Evolutionary conservation across 1,140 invertebrate genomes (phyloP), one percentile per base, ranked within the genome.

Genomic region (Leptinotarsa defecta): DNA sequence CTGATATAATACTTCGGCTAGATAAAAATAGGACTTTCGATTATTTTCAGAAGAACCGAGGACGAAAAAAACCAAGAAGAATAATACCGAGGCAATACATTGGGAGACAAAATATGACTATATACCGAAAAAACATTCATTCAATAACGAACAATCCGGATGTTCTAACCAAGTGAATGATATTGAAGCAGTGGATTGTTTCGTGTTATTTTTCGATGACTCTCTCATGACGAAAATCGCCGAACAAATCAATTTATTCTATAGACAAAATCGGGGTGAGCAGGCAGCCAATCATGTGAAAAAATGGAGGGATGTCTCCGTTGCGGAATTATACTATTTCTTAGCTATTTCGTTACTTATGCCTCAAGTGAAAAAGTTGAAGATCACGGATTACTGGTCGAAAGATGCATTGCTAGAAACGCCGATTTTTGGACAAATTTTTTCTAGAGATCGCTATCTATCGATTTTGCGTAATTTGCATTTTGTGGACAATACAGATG

Each of bases 361-460:
- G 69, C 20, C 69, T 3, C 69, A 68, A 22, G 43, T 57, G 20
- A 49, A 74, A 49, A 67, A 74, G 24, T 48, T 63, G n/a, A 63
- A 49, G 49, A 17, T 69, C 19, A 8, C 34, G 11, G 48, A 74
- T 48, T 73, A 83, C 78, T 83, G 83, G 82, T 74, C 68, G 20
- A 80, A 13, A 34, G 76, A 81, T 61, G 22, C 73, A 57, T 68
- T 82, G 8, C 48, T 84, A 20, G 43, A 17, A 17, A 82, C 79
- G 57, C 80, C 81, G 24, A 78, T 81, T 52, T 84, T 84, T 73
- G 13, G 62, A 13, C 43, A 82, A 68, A 77, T 71, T 2, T 84
- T 84, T 81, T 17, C 65, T 27, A 68, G 80, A 73, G 65, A 83
- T 67, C 71, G 79, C 49, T 82, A 78, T 73, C 34, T 78, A n/a